Conservation (phyloP, 2,113 vertebrate genomes). For the Himantopus leucocephalus region DNA sequence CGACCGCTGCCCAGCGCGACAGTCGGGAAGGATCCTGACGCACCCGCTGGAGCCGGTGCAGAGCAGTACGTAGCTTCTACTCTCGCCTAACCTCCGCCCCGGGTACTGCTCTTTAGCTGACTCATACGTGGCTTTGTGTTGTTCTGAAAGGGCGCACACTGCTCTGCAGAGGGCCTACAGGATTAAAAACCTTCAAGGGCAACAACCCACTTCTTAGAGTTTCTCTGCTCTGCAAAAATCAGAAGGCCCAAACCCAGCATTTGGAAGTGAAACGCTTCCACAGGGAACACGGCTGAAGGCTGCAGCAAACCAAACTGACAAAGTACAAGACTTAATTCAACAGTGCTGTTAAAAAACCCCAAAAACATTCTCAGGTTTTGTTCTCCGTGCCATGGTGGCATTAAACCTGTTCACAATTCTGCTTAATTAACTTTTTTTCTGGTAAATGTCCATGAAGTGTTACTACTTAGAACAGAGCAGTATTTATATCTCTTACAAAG, state of each 20-base stretch:
- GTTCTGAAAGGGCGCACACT: neutral
- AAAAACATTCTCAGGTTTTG: neutral
- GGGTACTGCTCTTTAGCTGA: too few species aligned
- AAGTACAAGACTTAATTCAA: neutral
- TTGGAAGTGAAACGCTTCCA: neutral
- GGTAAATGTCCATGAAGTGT: neutral
- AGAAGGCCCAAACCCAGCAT: neutral
- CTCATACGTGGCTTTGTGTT: too few species aligned
- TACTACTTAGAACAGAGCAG: neutral
- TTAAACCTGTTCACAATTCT: neutral
- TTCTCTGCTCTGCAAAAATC: neutral
- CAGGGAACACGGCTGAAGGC: accelerated
- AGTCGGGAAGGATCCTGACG: accelerated
- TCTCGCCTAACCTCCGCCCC: neutral
- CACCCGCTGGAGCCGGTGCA: accelerated
- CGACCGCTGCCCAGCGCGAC: accelerated
- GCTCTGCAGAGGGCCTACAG: neutral
- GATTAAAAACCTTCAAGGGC: neutral
- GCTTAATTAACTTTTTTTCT: neutral
- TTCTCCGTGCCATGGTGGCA: neutral
- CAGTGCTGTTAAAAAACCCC: neutral
- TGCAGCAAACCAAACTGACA: neutral
- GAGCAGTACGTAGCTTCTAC: neutral
- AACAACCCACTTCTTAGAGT: neutral
- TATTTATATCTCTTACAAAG: constrained; percentile 56